phyloP scores from a whole-genome alignment of 2,113 vertebrate genomes.

The Pantherophis guttatus region DNA sequence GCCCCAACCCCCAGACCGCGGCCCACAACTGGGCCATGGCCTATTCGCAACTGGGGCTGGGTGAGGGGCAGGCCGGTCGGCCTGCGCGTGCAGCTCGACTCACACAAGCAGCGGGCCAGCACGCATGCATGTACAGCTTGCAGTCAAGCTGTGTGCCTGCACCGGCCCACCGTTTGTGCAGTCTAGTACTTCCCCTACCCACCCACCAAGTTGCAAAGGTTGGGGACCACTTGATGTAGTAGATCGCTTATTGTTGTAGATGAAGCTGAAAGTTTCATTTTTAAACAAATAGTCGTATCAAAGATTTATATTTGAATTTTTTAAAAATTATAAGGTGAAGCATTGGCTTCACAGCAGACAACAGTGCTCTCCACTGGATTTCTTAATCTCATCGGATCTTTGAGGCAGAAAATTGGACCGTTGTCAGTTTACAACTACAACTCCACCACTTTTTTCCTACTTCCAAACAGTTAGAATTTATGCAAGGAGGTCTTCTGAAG shows the following conservation, averaged over 20 bases:
- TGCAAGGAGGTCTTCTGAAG: background rate
- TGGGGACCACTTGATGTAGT: background rate
- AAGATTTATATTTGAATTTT: background rate
- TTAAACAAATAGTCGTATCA: background rate
- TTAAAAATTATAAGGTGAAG: background rate
- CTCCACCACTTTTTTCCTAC: background rate
- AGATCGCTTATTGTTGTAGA: too few species aligned
- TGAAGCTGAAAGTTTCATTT: background rate
- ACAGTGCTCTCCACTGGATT: background rate
- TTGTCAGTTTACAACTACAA: background rate
- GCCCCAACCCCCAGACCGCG: too few species aligned
- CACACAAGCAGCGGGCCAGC: background rate
- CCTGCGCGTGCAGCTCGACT: background rate
- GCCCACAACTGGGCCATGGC: too few species aligned
- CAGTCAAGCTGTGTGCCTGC: background rate
- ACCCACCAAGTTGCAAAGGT: background rate
- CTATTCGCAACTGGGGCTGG: too few species aligned
- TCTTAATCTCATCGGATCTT: background rate
- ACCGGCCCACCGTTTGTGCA: background rate
- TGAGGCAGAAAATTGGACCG: background rate
- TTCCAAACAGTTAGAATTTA: background rate
- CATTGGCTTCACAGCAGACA: background rate
- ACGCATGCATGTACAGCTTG: fast-evolving
- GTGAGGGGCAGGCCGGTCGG: too few species aligned
- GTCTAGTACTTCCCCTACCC: background rate